These are phyloP conservation scores for Nibea albiflora DNA, from an alignment of 2,113 vertebrate species.

Conservation along the genomic window DNA sequence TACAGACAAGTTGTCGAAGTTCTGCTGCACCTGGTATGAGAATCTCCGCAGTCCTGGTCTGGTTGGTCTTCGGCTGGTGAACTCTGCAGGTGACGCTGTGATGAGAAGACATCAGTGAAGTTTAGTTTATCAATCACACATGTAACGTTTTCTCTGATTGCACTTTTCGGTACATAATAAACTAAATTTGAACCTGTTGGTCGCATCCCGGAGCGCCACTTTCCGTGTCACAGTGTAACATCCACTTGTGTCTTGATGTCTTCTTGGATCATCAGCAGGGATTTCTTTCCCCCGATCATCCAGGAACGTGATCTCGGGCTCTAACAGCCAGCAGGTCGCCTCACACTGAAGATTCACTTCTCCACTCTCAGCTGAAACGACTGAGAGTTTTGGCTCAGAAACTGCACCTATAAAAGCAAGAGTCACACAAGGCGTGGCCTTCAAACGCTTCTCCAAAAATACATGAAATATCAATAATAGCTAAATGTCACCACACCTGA, in stretches of 20 bases:
- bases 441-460: no score
- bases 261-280: neutral
- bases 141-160: no score
- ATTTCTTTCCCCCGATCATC: slow-evolving; percentile 1
- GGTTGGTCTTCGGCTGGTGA: slow-evolving; percentile 7
- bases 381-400: slow-evolving; percentile 19
- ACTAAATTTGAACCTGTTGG: slow-evolving; percentile 8
- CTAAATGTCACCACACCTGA: no score
- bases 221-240: slow-evolving; percentile 4
- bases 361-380: fast-evolving
- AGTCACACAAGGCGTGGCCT: neutral
- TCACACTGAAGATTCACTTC: slow-evolving; percentile 22
- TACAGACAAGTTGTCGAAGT: neutral
- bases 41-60: neutral
- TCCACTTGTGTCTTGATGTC: neutral
- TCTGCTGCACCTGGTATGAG: slow-evolving; percentile 19
- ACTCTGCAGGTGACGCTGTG: slow-evolving; percentile 53
- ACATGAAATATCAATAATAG: no score
- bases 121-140: neutral
- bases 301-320: slow-evolving; percentile 17
- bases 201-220: neutral
- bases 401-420: neutral
- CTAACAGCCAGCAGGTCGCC: slow-evolving; percentile 13
- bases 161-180: no score
- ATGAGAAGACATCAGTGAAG: neutral